Evolutionary conservation across 2,113 vertebrate species (phyloP).

Genomic region (Hiodon tergisus): DNA sequence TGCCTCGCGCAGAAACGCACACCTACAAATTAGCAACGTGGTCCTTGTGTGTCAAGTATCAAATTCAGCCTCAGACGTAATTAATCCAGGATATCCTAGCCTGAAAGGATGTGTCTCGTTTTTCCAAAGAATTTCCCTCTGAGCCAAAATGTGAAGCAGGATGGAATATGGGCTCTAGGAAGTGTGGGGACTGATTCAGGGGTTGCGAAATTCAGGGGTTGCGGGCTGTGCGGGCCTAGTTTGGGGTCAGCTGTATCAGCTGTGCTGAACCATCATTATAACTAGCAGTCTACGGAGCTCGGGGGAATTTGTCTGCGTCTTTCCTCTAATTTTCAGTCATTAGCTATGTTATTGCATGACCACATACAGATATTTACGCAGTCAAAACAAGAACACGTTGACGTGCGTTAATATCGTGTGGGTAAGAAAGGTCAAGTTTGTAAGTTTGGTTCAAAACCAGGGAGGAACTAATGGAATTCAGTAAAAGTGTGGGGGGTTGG

Average conservation of each 20-base stretch:
- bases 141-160: not conserved
- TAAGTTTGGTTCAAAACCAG: not conserved
- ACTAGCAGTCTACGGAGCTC: constrained; percentile 7
- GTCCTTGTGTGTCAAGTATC: constrained; percentile 20
- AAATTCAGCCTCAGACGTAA: constrained; percentile 21
- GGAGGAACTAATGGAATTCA: not conserved
- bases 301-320: not conserved
- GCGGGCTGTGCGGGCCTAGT: not conserved
- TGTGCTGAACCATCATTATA: not conserved
- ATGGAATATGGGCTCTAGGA: constrained; percentile 2
- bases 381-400: not conserved
- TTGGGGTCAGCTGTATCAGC: constrained; percentile 1
- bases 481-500: not conserved
- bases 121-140: constrained; percentile 37
- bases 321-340: not conserved
- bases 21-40: constrained; percentile 22
- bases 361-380: too few species aligned
- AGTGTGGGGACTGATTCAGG: constrained; percentile 19
- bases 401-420: too few species aligned
- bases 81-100: constrained; percentile 39
- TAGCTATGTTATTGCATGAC: too few species aligned
- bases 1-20: not conserved
- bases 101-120: constrained; percentile 38
- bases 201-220: constrained; percentile 19
- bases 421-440: too few species aligned